Conservation (phyloP, 2,113 vertebrate species). For the Pseudopipra pipra region DNA sequence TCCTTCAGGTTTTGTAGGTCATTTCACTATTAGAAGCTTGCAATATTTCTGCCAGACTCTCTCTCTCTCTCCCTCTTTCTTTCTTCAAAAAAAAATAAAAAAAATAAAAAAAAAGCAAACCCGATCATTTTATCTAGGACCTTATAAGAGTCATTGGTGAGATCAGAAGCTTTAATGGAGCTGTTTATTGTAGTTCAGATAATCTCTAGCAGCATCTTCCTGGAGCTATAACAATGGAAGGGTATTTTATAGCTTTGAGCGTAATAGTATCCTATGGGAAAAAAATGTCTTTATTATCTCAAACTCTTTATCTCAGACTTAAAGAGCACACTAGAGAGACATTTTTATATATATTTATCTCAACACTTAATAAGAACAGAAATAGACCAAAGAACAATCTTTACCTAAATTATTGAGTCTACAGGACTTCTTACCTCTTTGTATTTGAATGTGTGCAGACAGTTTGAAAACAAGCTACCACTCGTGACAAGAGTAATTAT, state of each 20-base stretch:
- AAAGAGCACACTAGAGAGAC: neutral
- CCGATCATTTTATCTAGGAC: constrained; percentile 19
- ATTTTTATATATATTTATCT: constrained; percentile 30
- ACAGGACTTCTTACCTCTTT: neutral
- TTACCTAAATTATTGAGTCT: constrained; percentile 7
- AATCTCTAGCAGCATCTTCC: constrained; percentile 39
- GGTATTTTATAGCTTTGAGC: constrained; percentile 49
- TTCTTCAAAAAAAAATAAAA: neutral
- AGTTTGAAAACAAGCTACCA: neutral
- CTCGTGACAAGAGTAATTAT: neutral
- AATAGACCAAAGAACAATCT: neutral
- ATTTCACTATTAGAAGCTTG: neutral
- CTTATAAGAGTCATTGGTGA: neutral
- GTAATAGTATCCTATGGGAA: constrained; percentile 31
- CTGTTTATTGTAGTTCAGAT: constrained; percentile 48
- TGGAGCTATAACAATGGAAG: constrained; percentile 26
- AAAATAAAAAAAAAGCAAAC: neutral
- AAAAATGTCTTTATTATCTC: constrained; percentile 30
- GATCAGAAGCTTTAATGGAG: constrained; percentile 29
- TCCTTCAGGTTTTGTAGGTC: constrained; percentile 37
- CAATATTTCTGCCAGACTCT: constrained; percentile 26
- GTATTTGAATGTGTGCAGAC: neutral
- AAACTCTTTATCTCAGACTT: neutral
- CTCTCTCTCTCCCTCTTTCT: neutral
- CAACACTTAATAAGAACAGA: constrained; percentile 14